A percentile compares a stretch with the other conserved stretches of the same genome.
These are phyloP conservation scores for Pithys albifrons DNA, from an alignment of 2,113 vertebrate species.

Conservation along the genomic window DNA sequence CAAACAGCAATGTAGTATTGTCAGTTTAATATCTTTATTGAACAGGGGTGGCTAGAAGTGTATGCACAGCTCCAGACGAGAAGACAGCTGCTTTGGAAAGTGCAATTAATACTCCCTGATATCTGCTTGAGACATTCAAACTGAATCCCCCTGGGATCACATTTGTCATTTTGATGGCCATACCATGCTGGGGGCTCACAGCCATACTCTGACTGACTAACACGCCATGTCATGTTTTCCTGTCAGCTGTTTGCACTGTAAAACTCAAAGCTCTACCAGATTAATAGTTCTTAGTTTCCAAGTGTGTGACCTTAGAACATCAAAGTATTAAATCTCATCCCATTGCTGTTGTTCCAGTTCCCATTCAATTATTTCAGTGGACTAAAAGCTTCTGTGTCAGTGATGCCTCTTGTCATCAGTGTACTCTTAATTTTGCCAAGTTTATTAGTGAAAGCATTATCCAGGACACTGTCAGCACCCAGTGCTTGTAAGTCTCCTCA, in stretches of 20 bases:
- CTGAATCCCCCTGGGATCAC: background rate
- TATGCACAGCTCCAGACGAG: background rate
- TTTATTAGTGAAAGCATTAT: slow-evolving; percentile 3
- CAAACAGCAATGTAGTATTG: background rate
- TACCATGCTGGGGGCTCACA: background rate
- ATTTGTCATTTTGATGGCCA: background rate
- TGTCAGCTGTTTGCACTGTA: background rate
- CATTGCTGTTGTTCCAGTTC: background rate
- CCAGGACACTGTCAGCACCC: background rate
- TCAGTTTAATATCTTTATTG: background rate
- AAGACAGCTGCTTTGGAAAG: background rate
- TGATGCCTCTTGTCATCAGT: background rate
- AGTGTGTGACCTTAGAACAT: background rate
- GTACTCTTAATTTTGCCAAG: background rate
- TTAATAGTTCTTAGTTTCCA: background rate
- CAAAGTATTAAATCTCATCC: background rate
- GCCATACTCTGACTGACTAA: background rate
- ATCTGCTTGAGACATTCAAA: background rate
- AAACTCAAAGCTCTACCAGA: background rate
- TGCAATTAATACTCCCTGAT: background rate
- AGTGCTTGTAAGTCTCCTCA: background rate
- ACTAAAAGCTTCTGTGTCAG: background rate
- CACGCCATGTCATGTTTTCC: background rate
- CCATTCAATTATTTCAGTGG: background rate
- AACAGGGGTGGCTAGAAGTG: background rate